These are phyloP conservation scores for Peromyscus aztecus DNA, from an alignment of 2,797 vertebrate genomes.

Conservation along the genomic window DNA sequence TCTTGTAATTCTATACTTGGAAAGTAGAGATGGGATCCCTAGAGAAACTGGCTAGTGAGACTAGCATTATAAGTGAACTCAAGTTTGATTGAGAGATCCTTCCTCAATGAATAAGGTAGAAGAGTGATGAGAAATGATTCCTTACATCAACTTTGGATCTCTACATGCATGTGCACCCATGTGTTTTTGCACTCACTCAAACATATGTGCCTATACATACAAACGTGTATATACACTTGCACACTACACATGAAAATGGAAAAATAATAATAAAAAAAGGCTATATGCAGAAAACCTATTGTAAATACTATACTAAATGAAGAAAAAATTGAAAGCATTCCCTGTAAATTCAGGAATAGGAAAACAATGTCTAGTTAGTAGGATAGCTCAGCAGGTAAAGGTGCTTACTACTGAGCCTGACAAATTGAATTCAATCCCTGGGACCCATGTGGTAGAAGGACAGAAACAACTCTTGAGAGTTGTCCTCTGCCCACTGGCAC, in stretches of 20 bases:
- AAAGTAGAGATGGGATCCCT: neutral
- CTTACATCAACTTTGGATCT: neutral
- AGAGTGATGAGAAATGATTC: neutral
- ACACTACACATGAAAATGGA: neutral
- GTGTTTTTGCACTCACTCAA: neutral
- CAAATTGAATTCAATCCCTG: neutral
- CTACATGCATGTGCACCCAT: neutral
- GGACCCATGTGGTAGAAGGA: neutral
- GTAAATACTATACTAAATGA: neutral
- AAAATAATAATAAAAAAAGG: neutral
- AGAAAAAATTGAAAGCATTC: neutral
- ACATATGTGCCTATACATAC: neutral
- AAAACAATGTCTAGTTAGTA: neutral
- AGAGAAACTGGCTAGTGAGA: neutral
- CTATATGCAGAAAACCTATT: neutral
- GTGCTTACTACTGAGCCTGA: neutral
- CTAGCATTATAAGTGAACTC: neutral
- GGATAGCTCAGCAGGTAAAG: neutral
- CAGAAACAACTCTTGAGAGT: neutral
- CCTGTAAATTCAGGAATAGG: neutral
- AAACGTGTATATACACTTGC: neutral
- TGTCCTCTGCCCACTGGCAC: neutral
- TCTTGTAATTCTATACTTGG: neutral
- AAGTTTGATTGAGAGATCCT: neutral
- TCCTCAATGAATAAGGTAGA: neutral